These are phyloP conservation scores for Ectropis grisescens DNA, from an alignment of 1,140 invertebrate species.

Conservation along the genomic window DNA sequence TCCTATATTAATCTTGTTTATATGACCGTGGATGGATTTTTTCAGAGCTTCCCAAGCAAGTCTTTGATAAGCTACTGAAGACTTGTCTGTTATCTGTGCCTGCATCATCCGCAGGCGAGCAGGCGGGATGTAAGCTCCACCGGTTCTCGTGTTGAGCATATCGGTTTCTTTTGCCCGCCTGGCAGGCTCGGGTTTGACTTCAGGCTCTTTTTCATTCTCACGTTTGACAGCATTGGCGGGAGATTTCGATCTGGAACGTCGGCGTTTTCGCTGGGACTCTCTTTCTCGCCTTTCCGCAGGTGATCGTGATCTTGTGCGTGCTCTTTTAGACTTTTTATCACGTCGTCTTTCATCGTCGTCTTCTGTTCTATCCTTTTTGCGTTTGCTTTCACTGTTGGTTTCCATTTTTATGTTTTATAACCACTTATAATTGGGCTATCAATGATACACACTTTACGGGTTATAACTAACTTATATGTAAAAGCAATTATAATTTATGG, in stretches of 20 bases:
- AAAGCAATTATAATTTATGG: too few relatives aligned
- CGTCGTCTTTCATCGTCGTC: conserved; percentile 29
- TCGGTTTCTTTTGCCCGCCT: conserved; percentile 74
- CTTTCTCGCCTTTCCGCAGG: conserved; percentile 19
- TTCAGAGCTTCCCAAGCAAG: conserved; percentile 99
- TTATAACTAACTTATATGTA: too few relatives aligned
- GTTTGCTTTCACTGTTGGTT: conserved; percentile 26
- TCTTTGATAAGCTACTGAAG: conserved; percentile 92
- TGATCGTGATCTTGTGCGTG: conserved; percentile 35
- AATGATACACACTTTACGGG: too few relatives aligned
- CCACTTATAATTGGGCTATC: too few relatives aligned
- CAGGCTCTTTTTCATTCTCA: conserved; percentile 24
- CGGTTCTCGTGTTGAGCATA: conserved; percentile 87
- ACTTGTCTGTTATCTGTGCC: conserved; percentile 93
- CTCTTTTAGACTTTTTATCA: conserved; percentile 34
- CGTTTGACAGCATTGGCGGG: conserved; percentile 20
- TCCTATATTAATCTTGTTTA: conserved; percentile 97
- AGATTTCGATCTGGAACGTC: conserved; percentile 37
- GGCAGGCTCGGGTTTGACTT: conserved; percentile 20
- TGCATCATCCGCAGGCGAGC: conserved; percentile 96
- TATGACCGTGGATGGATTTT: conserved; percentile 98
- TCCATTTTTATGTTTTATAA: conserved; percentile 27
- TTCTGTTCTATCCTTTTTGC: conserved; percentile 34
- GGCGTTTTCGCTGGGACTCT: conserved; percentile 38
- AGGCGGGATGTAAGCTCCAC: conserved; percentile 98